Evolutionary conservation across 2,888 invertebrate genomes (phyloP).

Genomic region (Onthophagus sagittarius): DNA sequence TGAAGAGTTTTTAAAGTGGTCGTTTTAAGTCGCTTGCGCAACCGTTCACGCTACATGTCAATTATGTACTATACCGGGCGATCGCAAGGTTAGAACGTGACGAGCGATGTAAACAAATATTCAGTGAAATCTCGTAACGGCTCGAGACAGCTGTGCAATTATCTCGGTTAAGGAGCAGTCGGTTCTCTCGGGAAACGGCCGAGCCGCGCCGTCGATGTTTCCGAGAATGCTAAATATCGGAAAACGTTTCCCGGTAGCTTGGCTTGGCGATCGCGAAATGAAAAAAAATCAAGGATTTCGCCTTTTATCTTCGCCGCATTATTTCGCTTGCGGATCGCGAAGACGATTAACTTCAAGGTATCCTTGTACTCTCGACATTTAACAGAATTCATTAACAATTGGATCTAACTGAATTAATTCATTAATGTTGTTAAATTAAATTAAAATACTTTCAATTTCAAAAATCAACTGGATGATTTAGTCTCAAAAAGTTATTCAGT

Average conservation of each 20-base stretch:
- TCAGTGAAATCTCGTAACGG: neutral
- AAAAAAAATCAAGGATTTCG: slow-evolving; percentile 5
- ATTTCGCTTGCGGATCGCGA: neutral
- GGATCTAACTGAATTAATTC: no score
- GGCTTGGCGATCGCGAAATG: neutral
- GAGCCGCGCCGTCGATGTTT: slow-evolving; percentile 4
- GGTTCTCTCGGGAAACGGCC: neutral
- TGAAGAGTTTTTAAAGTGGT: neutral
- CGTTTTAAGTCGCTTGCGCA: neutral
- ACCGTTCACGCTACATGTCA: neutral
- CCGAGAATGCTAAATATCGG: slow-evolving; percentile 8
- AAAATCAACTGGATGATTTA: no score
- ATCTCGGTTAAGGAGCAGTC: neutral
- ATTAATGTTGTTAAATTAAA: no score
- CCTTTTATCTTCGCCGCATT: neutral
- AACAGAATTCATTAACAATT: neutral
- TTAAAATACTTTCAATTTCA: no score
- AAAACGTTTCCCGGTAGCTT: slow-evolving; percentile 7
- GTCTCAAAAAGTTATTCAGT: no score
- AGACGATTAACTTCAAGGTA: neutral
- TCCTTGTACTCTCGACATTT: neutral
- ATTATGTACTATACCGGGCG: neutral
- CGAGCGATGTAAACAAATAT: slow-evolving; percentile 11
- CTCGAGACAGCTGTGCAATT: slow-evolving; percentile 1
- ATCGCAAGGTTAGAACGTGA: slow-evolving; percentile 6